Evolutionary conservation across 2,888 invertebrate genomes (phyloP).

Genomic region (Apamea sordens): DNA sequence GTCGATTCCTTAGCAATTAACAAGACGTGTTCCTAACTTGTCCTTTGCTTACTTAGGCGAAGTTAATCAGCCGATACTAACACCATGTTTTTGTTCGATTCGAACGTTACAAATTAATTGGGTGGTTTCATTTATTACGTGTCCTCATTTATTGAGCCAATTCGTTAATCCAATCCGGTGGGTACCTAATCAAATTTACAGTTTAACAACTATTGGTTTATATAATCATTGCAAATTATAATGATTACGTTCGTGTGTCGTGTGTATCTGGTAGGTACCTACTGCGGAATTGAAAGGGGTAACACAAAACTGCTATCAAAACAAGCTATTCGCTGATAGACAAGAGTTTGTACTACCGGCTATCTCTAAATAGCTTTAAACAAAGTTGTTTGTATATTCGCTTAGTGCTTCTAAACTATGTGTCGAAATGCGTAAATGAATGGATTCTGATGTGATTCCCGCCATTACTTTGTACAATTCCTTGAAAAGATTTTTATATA

Average conservation of each 20-base stretch:
- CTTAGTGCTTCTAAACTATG: slow-evolving; percentile 3
- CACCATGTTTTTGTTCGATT: slow-evolving; percentile 47
- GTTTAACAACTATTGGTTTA: slow-evolving; percentile 44
- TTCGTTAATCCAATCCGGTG: slow-evolving; percentile 29
- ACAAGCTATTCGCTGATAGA: slow-evolving; percentile 2
- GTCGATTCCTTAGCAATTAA: slow-evolving; percentile 26
- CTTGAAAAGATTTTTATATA: background rate
- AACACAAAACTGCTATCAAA: background rate
- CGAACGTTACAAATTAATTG: slow-evolving; percentile 46
- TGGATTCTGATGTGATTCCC: background rate
- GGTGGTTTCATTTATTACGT: slow-evolving; percentile 50
- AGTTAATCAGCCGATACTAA: slow-evolving; percentile 36
- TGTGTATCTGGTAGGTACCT: background rate
- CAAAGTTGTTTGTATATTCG: slow-evolving; percentile 1
- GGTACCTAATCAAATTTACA: slow-evolving; percentile 31
- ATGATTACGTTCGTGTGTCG: slow-evolving; percentile 2
- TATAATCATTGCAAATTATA: slow-evolving; percentile 28
- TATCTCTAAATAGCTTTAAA: background rate
- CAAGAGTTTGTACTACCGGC: background rate
- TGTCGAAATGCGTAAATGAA: background rate
- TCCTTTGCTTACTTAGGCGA: slow-evolving; percentile 25
- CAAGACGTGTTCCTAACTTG: slow-evolving; percentile 17
- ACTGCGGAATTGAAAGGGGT: background rate
- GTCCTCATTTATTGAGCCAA: slow-evolving; percentile 36
- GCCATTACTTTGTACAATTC: background rate